These are phyloP conservation scores for Brevimyrus niger DNA, from an alignment of 2,113 vertebrate genomes.

Conservation along the genomic window DNA sequence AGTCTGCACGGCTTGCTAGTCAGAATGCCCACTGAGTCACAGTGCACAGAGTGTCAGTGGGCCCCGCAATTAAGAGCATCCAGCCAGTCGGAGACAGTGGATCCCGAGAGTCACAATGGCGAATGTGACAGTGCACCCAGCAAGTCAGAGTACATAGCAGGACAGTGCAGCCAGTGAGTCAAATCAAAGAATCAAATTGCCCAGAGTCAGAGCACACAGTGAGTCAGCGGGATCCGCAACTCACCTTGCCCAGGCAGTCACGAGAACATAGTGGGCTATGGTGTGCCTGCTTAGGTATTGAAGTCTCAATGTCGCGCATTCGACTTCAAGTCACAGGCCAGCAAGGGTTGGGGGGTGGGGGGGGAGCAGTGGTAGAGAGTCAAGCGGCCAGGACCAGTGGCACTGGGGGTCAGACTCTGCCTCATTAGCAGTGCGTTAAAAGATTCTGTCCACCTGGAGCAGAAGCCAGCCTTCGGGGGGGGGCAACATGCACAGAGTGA, in stretches of 20 bases:
- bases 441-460: conserved; percentile 36
- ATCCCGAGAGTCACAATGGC: not conserved
- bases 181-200: no score
- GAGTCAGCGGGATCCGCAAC: not conserved
- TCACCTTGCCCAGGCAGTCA: not conserved
- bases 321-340: not conserved
- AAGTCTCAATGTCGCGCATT: not conserved
- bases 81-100: not conserved
- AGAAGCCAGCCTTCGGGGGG: not conserved
- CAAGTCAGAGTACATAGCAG: not conserved
- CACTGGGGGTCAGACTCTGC: not conserved
- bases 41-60: not conserved
- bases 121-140: not conserved
- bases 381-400: not conserved
- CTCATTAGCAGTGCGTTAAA: conserved; percentile 38
- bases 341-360: not conserved
- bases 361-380: not conserved
- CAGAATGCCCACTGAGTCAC: not conserved
- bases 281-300: not conserved
- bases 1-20: not conserved
- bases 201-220: not conserved
- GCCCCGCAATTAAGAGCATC: not conserved
- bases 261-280: not conserved
- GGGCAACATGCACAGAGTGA: not conserved
- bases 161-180: not conserved